These are phyloP conservation scores for Eristalinus aeneus DNA, from an alignment of 2,888 invertebrate species.

Conservation along the genomic window DNA sequence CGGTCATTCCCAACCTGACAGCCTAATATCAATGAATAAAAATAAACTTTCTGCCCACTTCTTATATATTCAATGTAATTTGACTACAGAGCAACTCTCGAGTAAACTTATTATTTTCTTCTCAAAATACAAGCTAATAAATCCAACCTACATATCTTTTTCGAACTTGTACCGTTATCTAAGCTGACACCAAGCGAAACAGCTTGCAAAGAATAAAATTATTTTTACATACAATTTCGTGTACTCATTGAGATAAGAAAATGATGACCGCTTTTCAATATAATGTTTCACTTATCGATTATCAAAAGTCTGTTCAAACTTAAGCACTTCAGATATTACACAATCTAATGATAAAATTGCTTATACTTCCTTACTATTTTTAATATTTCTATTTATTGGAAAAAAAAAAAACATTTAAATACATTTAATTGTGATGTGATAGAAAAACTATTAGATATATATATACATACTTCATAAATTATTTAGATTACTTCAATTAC, in stretches of 20 bases:
- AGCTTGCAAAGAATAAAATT: too few species aligned
- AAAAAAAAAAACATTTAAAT: constrained; percentile 23
- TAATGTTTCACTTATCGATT: neutral
- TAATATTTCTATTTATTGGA: neutral
- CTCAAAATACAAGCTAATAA: too few species aligned
- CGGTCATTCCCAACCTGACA: neutral
- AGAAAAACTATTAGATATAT: constrained; percentile 23
- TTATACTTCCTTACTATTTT: constrained; percentile 11
- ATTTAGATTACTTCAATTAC: constrained; percentile 29
- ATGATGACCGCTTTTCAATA: neutral
- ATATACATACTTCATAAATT: constrained; percentile 16
- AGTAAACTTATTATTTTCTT: too few species aligned
- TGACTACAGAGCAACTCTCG: too few species aligned
- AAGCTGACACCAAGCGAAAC: too few species aligned
- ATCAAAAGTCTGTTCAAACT: neutral
- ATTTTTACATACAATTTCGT: too few species aligned
- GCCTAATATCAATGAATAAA: neutral
- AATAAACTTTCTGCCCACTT: too few species aligned
- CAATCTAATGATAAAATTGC: neutral
- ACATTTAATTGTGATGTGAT: constrained; percentile 56
- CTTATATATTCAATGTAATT: too few species aligned
- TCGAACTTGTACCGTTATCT: too few species aligned
- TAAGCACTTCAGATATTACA: neutral
- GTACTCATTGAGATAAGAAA: neutral
- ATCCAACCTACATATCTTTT: too few species aligned